phyloP scores from a whole-genome alignment of 2,113 vertebrate genomes.

The Isurus oxyrinchus region DNA sequence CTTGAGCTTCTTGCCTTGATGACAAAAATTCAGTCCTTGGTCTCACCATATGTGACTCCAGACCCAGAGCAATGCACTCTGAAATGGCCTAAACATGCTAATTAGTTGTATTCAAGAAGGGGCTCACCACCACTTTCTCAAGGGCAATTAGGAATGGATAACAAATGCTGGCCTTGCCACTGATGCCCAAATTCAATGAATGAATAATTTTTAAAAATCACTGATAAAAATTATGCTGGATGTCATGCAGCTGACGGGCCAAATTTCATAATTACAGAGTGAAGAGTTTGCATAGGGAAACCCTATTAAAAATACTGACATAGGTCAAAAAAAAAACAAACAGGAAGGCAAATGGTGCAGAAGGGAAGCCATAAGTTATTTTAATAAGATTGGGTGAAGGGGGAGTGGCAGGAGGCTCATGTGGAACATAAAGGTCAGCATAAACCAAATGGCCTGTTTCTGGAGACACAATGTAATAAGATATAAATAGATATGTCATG shows the following conservation, averaged over 20 bases:
- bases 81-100: no score
- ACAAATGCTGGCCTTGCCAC: not conserved
- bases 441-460: not conserved
- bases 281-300: not conserved
- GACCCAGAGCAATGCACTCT: not conserved
- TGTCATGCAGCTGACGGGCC: not conserved
- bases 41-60: not conserved
- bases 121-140: not conserved
- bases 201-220: not conserved
- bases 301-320: not conserved
- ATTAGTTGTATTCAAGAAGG: not conserved
- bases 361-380: not conserved
- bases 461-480: no score
- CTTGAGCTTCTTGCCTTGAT: not conserved
- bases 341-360: not conserved
- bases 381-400: not conserved
- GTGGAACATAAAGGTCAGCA: not conserved
- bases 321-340: not conserved
- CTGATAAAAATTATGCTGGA: not conserved
- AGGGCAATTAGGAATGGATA: not conserved
- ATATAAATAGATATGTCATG: conserved; percentile 9
- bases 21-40: not conserved
- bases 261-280: not conserved
- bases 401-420: not conserved
- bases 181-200: not conserved